Base-by-base conservation (phyloP, 2,797 vertebrate genomes). In the Tokudaia muenninki region DNA sequence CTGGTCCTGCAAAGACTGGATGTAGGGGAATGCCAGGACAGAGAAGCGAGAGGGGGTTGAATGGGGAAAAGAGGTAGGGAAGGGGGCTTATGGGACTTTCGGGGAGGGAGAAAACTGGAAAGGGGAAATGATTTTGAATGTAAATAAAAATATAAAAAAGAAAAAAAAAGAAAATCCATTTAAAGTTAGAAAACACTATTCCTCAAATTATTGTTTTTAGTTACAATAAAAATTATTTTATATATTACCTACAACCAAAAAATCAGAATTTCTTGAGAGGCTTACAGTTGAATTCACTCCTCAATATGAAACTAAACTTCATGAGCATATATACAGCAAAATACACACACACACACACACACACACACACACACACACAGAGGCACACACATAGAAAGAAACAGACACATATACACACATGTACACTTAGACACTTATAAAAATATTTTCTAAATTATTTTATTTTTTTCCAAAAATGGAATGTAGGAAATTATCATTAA, bases 381-480 rank as follows among this genome's bases (percentile, higher is more conserved):
- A 44, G 0, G 26, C 0, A 41, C 0, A 70, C 29, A 12, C 1
- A 65, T 31, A 13, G 12, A 59, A 81, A 9, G 24, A n/a, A 1
- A 3, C 3, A 57, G 0, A 52, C 1, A 31, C 0, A 52, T 1
- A n/a, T 1, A 41, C 7, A 2, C 4, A 47, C 2, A n/a, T 17
- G 34, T 16, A 67, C 34, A 72, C 12, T 17, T 26, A 57, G 4
- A 84, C 52, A 74, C 59, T 24, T 7, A 16, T 1, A 24, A 70
- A 90, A 7, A 8, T 29, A 44, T 77, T 72, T 82, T 87, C 44
- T 29, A 94, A 92, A 89, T 47, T 2, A 17, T 4, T 82, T 9
- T 8, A 24, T 9, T 86, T 84, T 84, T 44, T 37, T 2, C 0
- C 6, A 24, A 16, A 26, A 9, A 26, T 91, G 14, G 19, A 78